A percentile compares a stretch with the other conserved stretches of the same genome.
Conservation (phyloP, 1,140 invertebrate genomes). For the Melipona quadrifasciata region DNA sequence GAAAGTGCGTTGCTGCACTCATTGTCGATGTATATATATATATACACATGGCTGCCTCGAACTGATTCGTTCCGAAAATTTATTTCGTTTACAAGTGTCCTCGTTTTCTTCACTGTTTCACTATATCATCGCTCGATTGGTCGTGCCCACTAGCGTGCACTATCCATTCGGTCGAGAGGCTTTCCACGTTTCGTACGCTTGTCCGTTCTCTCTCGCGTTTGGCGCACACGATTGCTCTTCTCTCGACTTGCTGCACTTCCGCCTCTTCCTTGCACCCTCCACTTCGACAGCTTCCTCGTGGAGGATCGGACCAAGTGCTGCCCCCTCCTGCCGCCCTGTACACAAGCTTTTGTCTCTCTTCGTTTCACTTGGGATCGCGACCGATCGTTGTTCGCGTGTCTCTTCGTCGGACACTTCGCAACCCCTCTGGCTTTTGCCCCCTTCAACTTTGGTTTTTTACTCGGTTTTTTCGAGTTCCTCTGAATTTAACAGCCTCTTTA, state of each 20-base stretch:
- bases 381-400: constrained; percentile 6
- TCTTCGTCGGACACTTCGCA: neutral
- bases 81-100: constrained; percentile 45
- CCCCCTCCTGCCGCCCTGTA: neutral
- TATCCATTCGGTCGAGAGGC: constrained; percentile 14
- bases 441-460: neutral
- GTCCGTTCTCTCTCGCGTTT: neutral
- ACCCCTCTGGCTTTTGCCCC: neutral
- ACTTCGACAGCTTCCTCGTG: constrained; percentile 4
- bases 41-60: neutral
- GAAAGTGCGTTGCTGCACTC: neutral
- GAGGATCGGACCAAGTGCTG: constrained; percentile 1
- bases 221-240: constrained; percentile 29
- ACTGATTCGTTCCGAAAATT: constrained; percentile 19
- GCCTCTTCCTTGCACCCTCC: constrained; percentile 8
- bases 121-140: neutral
- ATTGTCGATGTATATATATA: no score
- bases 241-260: constrained; percentile 37
- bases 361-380: neutral
- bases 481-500: constrained; percentile 18
- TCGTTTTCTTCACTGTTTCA: constrained; percentile 1
- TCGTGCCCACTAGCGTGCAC: neutral
- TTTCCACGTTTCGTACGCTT: neutral
- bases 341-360: constrained; percentile 2
- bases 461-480: constrained; percentile 7